Evolutionary conservation across 2,113 vertebrate genomes (phyloP), one percentile per base, ranked within the genome.

Genomic region (Pluvianellus socialis): DNA sequence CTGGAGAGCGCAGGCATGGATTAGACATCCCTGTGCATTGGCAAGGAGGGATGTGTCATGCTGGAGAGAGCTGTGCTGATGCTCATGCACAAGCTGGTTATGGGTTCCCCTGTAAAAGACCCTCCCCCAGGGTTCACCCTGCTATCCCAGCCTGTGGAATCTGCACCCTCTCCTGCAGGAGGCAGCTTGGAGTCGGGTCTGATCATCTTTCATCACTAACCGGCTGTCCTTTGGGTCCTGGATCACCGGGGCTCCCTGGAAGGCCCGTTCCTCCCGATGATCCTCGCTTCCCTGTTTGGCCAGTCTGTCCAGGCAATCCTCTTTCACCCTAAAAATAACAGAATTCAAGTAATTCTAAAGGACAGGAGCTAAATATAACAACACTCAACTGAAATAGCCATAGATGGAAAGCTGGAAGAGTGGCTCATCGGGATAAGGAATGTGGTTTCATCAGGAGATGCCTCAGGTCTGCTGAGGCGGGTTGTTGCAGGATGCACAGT

Each of bases 251-350:
- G 85, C 42, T 90, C 87, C 99, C 99, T 59, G 98, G 99, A 55
- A 99, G 95, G 26, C 99, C 99, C 2, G 94, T 99, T 91, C 98
- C 99, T 45, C 99, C 99, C 18, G 96, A 96, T 50, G 98, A 98
- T 33, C 99, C 99, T 98, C 98, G 98, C 97, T 99, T 99, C 82
- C 99, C 99, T 22, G 98, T 87, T 79, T 98, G 98, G 58, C 99
- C 99, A 50, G 89, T 96, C 93, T 99, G 99, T 30, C 99, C 99
- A n/a, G 97, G 98, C 94, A 99, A 98, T 90, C 99, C 99, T 94
- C 86, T 98, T 98, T 99, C 99, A 85, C 99, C 99, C 99, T 98
- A 80, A 85, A 94, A 56, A 96, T 32, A 92, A 92, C 85, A 94
- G 81, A 85, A 92, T 92, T 83, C 80, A n/a, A 79, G 88, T 73